Base-by-base conservation (phyloP, 2,113 vertebrate species). In the Megalops atlanticus region DNA sequence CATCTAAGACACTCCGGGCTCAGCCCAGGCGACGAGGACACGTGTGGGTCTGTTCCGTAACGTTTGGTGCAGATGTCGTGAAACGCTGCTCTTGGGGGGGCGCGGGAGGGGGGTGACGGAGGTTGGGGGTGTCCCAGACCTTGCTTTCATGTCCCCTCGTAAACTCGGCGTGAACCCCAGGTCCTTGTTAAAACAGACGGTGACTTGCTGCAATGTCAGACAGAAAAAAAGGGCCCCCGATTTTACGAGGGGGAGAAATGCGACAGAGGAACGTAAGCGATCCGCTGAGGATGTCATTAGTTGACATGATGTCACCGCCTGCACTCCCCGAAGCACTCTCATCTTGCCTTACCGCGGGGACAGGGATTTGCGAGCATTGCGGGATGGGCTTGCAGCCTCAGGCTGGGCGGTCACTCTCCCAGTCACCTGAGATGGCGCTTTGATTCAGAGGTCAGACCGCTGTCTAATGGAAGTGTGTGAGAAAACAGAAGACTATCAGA, bases 141-240 rank as follows among this genome's bases (percentile, higher is more conserved):
- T 76, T 54, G 33, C 58, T 81, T 83, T 78, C 83, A 84, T 72
- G 35, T 45, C 21, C 58, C 72, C 31, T 33, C 24, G 70, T 82
- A 85, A 81, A 88, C 84, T 86, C 68, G 75, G 79, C 36, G 58
- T 88, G 85, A 86, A 86, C 85, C 78, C 39, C 35, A 77, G 15
- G 18, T n/a, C 58, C 74, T 82, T 68, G 64, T 80, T 83, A 83
- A 77, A 76, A 84, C 79, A 69, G 73, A 21, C 69, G 24, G 47
- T 2, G 40, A 71, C 77, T n/a, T 77, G 77, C 76, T 71, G 43
- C 78, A 71, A 72, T 78, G 39, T 81, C 70, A 47, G 33, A 85
- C 70, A 31, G 43, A 41, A 36, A 24, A 76, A 43, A 31, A 76
- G 39, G 49, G 12, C 38, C 54, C 21, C 24, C 12, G 41, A 43